Evolutionary conservation across 2,888 invertebrate genomes (phyloP), one percentile per base, ranked within the genome.

Genomic region (Andrena chrysosceles): DNA sequence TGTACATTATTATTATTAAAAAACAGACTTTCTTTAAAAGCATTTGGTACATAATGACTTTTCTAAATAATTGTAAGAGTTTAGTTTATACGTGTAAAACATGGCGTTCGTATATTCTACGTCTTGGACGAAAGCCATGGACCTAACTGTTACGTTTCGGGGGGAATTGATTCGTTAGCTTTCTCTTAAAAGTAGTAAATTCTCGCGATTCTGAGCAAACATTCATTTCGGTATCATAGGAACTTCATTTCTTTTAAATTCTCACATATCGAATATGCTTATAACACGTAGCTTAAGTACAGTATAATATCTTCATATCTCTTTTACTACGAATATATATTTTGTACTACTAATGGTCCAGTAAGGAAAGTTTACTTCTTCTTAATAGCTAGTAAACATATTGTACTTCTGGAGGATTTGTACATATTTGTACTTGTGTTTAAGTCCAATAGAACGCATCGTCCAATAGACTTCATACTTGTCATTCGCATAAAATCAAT

Each of bases 161-260:
- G 79, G 74, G 62, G 69, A 70, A 77, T 69, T 75, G 72, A 35
- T 68, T 81, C 48, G 62, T 76, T 26, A 63, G 63, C 73, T 72
- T 62, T 69, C 54, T 78, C 72, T 85, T 72, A 79, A 33, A 64
- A 8, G 35, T 79, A 82, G 16, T 75, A 79, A 75, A 69, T 77
- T 75, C 59, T 72, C 70, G 56, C 52, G 60, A 26, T 68, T 77
- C 77, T 85, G 87, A 86, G 87, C 85, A 85, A 85, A 56, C 75
- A n/a, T 31, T 78, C 75, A 81, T 78, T 85, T 83, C 84, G 75
- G 62, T 74, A 79, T 76, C 35, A 63, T 87, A 89, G 82, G 85
- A 90, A 88, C 87, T 86, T 84, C 77, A 74, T 76, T 67, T 68
- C 71, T 60, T 67, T 70, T 77, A 75, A 8, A 63, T 81, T 20